Conservation (phyloP, 2,888 invertebrate genomes). For the Zeuzera pyrina region DNA sequence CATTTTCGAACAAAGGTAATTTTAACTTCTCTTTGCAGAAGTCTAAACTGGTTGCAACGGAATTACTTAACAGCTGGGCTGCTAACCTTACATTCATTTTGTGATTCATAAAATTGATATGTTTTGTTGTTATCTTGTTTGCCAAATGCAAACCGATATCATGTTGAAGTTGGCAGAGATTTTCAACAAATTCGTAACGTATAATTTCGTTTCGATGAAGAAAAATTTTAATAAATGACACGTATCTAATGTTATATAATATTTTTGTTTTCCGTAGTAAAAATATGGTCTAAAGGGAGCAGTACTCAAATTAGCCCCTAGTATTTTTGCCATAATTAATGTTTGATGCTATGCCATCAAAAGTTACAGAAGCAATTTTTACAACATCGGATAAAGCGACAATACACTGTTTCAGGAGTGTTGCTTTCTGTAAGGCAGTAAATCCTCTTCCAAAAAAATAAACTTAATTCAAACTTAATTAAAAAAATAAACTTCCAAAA, state of each 20-base stretch:
- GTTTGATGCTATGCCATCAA: slow-evolving; percentile 6
- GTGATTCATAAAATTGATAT: neutral
- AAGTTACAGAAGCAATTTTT: slow-evolving; percentile 7
- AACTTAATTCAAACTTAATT: too few species aligned
- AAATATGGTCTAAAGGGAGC: slow-evolving; percentile 1
- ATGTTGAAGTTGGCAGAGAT: neutral
- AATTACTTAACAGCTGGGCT: neutral
- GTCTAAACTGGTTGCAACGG: neutral
- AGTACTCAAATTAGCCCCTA: slow-evolving; percentile 8
- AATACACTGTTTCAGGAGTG: too few species aligned
- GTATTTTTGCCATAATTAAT: slow-evolving; percentile 5
- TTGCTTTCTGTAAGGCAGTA: too few species aligned
- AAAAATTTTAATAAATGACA: slow-evolving; percentile 8
- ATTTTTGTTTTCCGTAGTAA: slow-evolving; percentile 1
- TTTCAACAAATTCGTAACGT: neutral
- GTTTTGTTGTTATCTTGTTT: neutral
- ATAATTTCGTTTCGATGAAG: too few species aligned
- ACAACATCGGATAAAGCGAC: neutral
- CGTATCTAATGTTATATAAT: slow-evolving; percentile 4
- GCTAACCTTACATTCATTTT: neutral
- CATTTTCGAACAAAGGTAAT: neutral
- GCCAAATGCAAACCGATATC: neutral
- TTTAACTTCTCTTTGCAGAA: neutral
- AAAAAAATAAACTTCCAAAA: too few species aligned
- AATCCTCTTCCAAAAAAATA: too few species aligned